Evolutionary conservation across 2,113 vertebrate species (phyloP).

Genomic region (Protobothrops mucrosquamatus): DNA sequence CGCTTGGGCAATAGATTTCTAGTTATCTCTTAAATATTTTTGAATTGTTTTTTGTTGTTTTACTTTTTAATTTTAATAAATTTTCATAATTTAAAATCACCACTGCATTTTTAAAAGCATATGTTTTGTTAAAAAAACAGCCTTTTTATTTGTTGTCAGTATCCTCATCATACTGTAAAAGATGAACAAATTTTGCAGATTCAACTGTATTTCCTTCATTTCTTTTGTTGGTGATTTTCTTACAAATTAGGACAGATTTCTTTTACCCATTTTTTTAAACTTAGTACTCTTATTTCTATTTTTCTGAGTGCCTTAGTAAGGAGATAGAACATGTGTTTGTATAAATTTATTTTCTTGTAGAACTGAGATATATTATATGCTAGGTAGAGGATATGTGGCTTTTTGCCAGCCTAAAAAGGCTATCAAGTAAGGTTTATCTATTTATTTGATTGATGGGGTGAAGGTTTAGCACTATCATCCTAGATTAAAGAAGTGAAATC

Average conservation of each 20-base stretch:
- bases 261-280: not conserved
- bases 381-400: slow-evolving; percentile 42
- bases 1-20: not conserved
- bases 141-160: not conserved
- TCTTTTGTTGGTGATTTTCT: slow-evolving; percentile 34
- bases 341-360: slow-evolving; percentile 29
- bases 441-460: slow-evolving; percentile 41
- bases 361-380: slow-evolving; percentile 19
- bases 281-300: slow-evolving; percentile 8
- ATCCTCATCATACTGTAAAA: not conserved
- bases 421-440: slow-evolving; percentile 25
- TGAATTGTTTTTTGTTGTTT: not conserved
- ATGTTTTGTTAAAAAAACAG: not conserved
- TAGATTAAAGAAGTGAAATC: slow-evolving; percentile 51
- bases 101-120: not conserved
- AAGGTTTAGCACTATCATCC: slow-evolving; percentile 36
- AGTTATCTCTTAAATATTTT: not conserved
- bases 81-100: not conserved
- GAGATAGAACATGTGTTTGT: not conserved
- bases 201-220: slow-evolving; percentile 1
- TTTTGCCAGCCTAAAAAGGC: slow-evolving; percentile 4
- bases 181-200: not conserved
- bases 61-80: not conserved
- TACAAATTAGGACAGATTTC: slow-evolving; percentile 43
- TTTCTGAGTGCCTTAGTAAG: not conserved